Evolutionary conservation across 2,113 vertebrate genomes (phyloP).

Genomic region (Xenotilapia leptura): DNA sequence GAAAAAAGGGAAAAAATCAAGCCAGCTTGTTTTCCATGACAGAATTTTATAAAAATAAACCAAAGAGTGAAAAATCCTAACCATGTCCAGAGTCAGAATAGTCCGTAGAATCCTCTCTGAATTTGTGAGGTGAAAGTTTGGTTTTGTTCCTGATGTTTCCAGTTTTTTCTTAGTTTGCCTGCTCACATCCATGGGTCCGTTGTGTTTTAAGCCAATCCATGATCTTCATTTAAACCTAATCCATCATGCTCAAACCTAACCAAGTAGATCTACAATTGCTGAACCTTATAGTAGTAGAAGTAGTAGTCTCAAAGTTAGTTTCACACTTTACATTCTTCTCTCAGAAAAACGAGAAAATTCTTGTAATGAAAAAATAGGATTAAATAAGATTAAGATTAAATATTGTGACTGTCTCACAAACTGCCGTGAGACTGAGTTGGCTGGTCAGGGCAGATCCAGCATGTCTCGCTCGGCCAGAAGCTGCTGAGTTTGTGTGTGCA

Average conservation of each 20-base stretch:
- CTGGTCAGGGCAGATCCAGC: constrained; percentile 51
- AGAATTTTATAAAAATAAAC: neutral
- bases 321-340: neutral
- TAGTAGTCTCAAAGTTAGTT: neutral
- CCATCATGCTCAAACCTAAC: neutral
- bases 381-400: neutral
- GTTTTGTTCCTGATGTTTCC: neutral
- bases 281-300: neutral
- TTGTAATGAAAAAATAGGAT: neutral
- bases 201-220: neutral
- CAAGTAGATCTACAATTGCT: neutral
- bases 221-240: neutral
- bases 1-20: neutral
- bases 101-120: neutral
- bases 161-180: neutral
- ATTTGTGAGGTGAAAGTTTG: neutral
- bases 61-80: neutral
- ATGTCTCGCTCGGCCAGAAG: constrained; percentile 33
- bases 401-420: neutral
- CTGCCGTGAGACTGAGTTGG: neutral
- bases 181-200: neutral
- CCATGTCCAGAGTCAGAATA: neutral
- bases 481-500: constrained; percentile 29
- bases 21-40: rapidly evolving
- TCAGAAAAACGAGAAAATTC: neutral